A percentile compares a stretch with the other conserved stretches of the same genome.
These are phyloP conservation scores for Thalpophila matura DNA, from an alignment of 2,888 invertebrate species.

Conservation along the genomic window DNA sequence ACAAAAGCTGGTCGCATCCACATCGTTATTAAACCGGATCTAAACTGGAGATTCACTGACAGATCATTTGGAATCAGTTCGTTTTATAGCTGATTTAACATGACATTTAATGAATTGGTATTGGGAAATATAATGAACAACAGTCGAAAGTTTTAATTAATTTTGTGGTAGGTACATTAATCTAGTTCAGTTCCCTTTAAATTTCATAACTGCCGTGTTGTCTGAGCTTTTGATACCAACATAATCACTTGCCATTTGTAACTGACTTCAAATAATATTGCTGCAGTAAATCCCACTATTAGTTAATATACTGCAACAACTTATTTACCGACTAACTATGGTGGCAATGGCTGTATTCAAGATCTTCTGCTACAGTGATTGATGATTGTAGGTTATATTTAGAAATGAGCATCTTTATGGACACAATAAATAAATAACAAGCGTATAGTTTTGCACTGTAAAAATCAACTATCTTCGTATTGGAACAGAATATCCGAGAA, in stretches of 20 bases:
- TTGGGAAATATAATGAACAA: slow-evolving; percentile 46
- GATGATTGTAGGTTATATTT: slow-evolving; percentile 3
- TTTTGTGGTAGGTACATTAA: slow-evolving; percentile 18
- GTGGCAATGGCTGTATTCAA: not conserved
- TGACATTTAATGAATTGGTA: slow-evolving; percentile 52
- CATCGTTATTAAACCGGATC: slow-evolving; percentile 82
- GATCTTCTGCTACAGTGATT: not conserved
- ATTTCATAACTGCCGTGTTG: slow-evolving; percentile 3
- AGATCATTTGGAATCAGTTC: slow-evolving; percentile 63
- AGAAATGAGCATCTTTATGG: not conserved
- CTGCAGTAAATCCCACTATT: not conserved
- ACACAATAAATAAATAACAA: not conserved
- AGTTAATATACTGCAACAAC: not conserved
- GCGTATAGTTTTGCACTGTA: no score
- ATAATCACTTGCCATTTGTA: not conserved
- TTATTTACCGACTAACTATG: not conserved
- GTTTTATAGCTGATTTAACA: slow-evolving; percentile 56
- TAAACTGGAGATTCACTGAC: slow-evolving; percentile 78
- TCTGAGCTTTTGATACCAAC: not conserved
- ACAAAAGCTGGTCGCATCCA: slow-evolving; percentile 82
- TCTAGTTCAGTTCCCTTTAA: slow-evolving; percentile 24
- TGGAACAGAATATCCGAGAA: no score
- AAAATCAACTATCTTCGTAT: no score
- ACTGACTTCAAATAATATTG: not conserved
- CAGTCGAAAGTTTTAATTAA: slow-evolving; percentile 40